These are phyloP conservation scores for Brevimyrus niger DNA, from an alignment of 2,113 vertebrate genomes.

Conservation along the genomic window DNA sequence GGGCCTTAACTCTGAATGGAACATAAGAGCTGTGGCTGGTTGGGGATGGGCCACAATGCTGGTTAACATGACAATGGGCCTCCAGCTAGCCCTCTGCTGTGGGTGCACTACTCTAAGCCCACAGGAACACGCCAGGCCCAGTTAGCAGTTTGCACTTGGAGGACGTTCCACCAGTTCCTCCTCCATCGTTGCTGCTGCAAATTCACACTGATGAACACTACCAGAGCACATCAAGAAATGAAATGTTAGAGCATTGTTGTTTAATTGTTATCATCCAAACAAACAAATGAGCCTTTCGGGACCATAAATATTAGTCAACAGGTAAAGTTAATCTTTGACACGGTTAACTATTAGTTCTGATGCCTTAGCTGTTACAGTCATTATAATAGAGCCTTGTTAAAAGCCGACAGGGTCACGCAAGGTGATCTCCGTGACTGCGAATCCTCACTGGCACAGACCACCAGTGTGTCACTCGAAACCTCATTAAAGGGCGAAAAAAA, in stretches of 20 bases:
- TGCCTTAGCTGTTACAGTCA: slow-evolving; percentile 24
- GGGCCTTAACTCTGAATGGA: slow-evolving; percentile 20
- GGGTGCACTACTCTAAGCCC: neutral
- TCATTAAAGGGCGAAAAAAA: neutral
- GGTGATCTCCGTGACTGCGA: neutral
- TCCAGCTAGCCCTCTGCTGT: slow-evolving; percentile 10
- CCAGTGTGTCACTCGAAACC: neutral
- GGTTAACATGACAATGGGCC: slow-evolving; percentile 32
- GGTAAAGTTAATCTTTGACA: slow-evolving; percentile 33
- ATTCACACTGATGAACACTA: neutral
- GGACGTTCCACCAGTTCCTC: neutral
- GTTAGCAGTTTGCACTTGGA: neutral
- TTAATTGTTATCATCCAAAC: neutral
- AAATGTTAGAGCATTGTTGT: neutral
- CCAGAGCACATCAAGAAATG: neutral
- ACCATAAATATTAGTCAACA: slow-evolving; percentile 38
- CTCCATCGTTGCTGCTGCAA: neutral
- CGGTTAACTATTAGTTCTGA: slow-evolving; percentile 20
- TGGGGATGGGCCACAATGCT: slow-evolving; percentile 17
- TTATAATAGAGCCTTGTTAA: neutral
- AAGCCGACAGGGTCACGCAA: neutral
- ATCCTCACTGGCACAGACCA: neutral
- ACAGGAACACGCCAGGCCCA: neutral
- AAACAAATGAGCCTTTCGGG: slow-evolving; percentile 31
- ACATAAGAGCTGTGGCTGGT: slow-evolving; percentile 16